Conservation (phyloP, 2,888 invertebrate genomes). For the Drosophila colorata region DNA sequence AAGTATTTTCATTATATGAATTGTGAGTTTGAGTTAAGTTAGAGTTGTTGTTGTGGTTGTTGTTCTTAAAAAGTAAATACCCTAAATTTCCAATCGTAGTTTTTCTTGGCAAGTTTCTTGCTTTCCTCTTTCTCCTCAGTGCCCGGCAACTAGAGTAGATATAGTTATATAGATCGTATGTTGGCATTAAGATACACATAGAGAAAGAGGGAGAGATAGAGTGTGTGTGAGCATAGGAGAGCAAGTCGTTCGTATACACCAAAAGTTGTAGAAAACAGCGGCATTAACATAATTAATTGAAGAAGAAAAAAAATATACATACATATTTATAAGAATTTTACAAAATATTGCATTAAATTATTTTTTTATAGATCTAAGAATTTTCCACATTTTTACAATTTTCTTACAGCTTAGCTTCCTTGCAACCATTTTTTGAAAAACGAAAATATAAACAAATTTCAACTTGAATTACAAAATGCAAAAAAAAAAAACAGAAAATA, state of each 20-base stretch:
- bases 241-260: constrained; percentile 21
- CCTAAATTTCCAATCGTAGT: constrained; percentile 87
- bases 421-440: constrained; percentile 58
- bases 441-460: constrained; percentile 17
- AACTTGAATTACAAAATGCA: constrained; percentile 65
- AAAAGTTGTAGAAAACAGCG: constrained; percentile 33
- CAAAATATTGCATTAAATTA: constrained; percentile 22
- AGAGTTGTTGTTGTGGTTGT: constrained; percentile 15
- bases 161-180: constrained; percentile 37
- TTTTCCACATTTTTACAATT: constrained; percentile 70
- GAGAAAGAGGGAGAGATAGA: constrained; percentile 30
- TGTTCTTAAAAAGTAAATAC: constrained; percentile 83
- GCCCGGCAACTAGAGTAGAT: constrained; percentile 82
- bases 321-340: constrained; percentile 29
- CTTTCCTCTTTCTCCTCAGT: constrained; percentile 83
- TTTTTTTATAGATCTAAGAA: constrained; percentile 21
- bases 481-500: constrained; percentile 28
- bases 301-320: constrained; percentile 40
- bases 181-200: constrained; percentile 21
- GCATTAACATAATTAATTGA: constrained; percentile 45
- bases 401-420: constrained; percentile 66
- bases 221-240: constrained; percentile 24
- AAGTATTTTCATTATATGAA: constrained; percentile 23
- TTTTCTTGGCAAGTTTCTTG: constrained; percentile 84
- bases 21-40: constrained; percentile 28